Evolutionary conservation across 2,888 invertebrate genomes (phyloP).

Genomic region (Aphodius sticticus): DNA sequence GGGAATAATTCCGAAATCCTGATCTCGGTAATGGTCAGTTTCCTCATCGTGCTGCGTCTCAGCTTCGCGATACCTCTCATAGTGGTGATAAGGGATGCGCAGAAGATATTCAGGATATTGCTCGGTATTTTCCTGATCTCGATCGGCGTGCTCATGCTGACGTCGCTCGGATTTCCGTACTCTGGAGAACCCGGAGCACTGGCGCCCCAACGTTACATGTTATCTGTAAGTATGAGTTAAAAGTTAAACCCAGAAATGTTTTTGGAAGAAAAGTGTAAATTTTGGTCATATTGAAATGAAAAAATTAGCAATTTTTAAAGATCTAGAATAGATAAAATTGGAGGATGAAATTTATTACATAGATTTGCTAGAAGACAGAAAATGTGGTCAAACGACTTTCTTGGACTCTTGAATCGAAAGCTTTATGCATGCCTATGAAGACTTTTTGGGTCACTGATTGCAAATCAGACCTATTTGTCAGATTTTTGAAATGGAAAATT

Average conservation of each 20-base stretch:
- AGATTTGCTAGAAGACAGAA: too few relatives aligned
- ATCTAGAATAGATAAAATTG: not conserved
- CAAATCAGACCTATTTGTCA: too few relatives aligned
- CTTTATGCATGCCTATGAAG: too few relatives aligned
- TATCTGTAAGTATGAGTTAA: conserved; percentile 65
- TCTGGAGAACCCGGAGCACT: conserved; percentile 68
- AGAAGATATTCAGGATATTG: conserved; percentile 63
- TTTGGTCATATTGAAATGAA: not conserved
- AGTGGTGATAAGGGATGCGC: conserved; percentile 61
- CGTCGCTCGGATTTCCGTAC: conserved; percentile 80
- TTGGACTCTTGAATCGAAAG: too few relatives aligned
- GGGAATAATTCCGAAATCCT: conserved; percentile 75
- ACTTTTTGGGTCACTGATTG: too few relatives aligned
- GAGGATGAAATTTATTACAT: too few relatives aligned
- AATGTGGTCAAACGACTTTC: too few relatives aligned
- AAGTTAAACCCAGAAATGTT: too few relatives aligned
- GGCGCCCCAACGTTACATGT: conserved; percentile 78
- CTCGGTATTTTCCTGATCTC: conserved; percentile 64
- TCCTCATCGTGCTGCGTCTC: conserved; percentile 60
- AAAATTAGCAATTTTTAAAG: not conserved
- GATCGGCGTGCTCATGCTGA: conserved; percentile 66
- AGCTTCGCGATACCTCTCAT: conserved; percentile 61
- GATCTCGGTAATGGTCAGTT: conserved; percentile 64
- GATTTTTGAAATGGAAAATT: too few relatives aligned
- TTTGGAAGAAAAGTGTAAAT: not conserved